Evolutionary conservation across 2,113 vertebrate genomes (phyloP).

Genomic region (Callocephalon fimbriatum): DNA sequence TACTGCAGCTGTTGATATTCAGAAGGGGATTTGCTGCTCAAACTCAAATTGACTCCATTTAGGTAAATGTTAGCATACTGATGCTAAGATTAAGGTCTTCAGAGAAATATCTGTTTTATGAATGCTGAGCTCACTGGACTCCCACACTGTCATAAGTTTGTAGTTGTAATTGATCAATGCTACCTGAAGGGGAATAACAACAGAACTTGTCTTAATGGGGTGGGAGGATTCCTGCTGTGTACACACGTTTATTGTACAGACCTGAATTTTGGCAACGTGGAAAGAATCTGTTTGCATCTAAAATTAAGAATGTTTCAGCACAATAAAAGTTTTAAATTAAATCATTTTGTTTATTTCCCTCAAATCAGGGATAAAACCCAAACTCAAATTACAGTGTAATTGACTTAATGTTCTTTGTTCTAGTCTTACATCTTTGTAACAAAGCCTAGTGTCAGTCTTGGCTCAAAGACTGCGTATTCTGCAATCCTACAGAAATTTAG

Average conservation of each 20-base stretch:
- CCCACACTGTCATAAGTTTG: background rate
- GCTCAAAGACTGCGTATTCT: accelerated
- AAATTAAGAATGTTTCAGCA: accelerated
- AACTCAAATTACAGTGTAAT: background rate
- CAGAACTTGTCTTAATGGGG: background rate
- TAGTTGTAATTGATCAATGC: background rate
- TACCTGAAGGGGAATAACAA: background rate
- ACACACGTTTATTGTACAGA: accelerated
- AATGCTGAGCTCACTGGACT: background rate
- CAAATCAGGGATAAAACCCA: background rate
- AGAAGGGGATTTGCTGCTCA: background rate
- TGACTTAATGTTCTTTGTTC: background rate
- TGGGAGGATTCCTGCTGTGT: background rate
- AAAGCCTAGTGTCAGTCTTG: background rate
- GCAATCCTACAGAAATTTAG: background rate
- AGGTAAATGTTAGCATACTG: background rate
- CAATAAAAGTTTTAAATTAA: slow-evolving; percentile 15
- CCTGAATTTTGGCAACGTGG: background rate
- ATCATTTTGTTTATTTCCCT: background rate
- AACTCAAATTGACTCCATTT: background rate
- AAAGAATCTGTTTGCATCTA: background rate
- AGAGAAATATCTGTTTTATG: background rate
- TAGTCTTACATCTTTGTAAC: background rate
- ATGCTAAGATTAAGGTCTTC: background rate
- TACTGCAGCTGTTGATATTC: background rate